phyloP scores from a whole-genome alignment of 2,888 invertebrate genomes.

The Mystacides longicornis region DNA sequence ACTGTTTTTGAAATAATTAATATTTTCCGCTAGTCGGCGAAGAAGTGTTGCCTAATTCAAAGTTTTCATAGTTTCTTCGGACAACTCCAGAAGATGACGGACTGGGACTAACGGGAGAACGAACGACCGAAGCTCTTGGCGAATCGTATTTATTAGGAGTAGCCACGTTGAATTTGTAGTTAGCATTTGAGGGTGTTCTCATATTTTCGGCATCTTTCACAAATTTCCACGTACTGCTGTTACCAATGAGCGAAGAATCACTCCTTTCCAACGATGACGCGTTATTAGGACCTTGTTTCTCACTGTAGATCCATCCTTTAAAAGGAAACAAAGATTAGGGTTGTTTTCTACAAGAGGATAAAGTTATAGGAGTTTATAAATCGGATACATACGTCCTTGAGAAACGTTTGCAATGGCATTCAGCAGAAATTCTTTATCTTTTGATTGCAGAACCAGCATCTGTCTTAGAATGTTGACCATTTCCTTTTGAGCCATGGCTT shows the following conservation, averaged over 20 bases:
- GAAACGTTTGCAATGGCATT: conserved; percentile 53
- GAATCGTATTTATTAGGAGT: conserved; percentile 33
- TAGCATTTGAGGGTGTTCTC: conserved; percentile 43
- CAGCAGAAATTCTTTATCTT: conserved; percentile 64
- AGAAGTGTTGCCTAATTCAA: conserved; percentile 3
- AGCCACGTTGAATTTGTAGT: conserved; percentile 40
- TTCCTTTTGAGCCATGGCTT: conserved; percentile 52
- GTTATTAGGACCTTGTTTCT: conserved; percentile 33
- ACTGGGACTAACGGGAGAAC: neutral
- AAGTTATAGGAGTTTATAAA: neutral
- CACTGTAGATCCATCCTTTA: conserved; percentile 46
- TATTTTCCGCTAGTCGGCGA: neutral
- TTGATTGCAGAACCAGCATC: conserved; percentile 58
- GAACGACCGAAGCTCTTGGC: conserved; percentile 10
- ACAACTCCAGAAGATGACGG: conserved; percentile 7
- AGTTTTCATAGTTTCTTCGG: conserved; percentile 12
- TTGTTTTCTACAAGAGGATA: too few species aligned
- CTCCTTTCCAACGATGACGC: conserved; percentile 14
- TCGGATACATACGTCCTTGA: conserved; percentile 44
- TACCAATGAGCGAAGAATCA: conserved; percentile 28
- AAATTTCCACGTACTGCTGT: conserved; percentile 47
- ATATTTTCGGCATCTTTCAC: conserved; percentile 34
- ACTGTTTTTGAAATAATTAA: neutral
- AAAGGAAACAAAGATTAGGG: conserved; percentile 13
- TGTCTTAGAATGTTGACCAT: conserved; percentile 55